These are phyloP conservation scores for Psilopsiagon aurifrons DNA, from an alignment of 2,113 vertebrate species.

Conservation along the genomic window DNA sequence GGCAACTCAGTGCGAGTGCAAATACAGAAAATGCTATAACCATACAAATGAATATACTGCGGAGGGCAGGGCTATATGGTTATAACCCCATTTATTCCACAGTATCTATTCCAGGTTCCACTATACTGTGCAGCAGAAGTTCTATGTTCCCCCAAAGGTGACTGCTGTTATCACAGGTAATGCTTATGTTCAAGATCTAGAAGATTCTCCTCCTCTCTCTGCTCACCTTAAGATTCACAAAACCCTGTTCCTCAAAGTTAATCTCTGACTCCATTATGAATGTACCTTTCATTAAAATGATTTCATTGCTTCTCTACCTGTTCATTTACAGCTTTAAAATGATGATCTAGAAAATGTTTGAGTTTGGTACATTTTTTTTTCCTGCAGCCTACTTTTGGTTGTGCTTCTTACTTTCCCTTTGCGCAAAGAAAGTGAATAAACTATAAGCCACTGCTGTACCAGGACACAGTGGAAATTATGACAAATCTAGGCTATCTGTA, in stretches of 20 bases:
- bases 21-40: not conserved
- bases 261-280: not conserved
- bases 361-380: not conserved
- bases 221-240: not conserved
- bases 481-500: constrained; percentile 53
- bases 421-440: constrained; percentile 25
- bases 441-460: not conserved
- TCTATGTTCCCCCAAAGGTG: not conserved
- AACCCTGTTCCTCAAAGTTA: not conserved
- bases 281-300: not conserved
- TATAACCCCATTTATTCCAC: not conserved
- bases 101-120: not conserved
- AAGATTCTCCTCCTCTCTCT: not conserved
- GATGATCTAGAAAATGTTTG: not conserved
- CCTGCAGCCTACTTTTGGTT: not conserved
- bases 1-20: not conserved
- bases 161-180: not conserved
- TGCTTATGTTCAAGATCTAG: not conserved
- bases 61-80: not conserved
- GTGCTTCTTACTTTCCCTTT: not conserved
- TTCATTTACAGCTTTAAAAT: not conserved
- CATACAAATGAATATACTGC: not conserved
- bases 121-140: not conserved
- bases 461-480: constrained; percentile 24
- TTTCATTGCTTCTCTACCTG: not conserved